Conservation (phyloP, 23 tunicate genomes). For the Corella eumyota region DNA sequence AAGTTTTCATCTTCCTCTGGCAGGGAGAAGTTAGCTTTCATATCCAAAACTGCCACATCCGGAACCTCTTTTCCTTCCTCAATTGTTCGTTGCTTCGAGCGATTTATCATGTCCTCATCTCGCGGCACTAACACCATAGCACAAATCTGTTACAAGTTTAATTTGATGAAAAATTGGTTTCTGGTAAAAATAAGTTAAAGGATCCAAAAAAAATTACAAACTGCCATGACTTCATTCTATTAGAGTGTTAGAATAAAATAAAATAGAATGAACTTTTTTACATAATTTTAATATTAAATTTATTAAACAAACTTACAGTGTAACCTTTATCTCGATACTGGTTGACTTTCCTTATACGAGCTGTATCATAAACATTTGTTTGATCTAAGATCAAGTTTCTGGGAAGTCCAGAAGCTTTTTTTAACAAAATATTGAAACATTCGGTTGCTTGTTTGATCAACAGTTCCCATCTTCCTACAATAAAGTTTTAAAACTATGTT, state of each 20-base stretch:
- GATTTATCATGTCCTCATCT: conserved; percentile 74
- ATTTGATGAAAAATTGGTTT: no score
- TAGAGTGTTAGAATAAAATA: no score
- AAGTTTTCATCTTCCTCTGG: conserved; percentile 59
- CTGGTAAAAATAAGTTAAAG: no score
- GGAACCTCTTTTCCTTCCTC: conserved; percentile 87
- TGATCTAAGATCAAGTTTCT: conserved; percentile 77
- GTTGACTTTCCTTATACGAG: conserved; percentile 63
- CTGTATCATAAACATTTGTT: conserved; percentile 83
- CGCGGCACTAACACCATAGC: conserved; percentile 88
- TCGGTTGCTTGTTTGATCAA: conserved; percentile 78
- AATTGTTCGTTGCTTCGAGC: conserved; percentile 60
- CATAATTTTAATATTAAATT: no score
- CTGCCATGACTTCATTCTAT: no score
- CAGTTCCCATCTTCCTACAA: conserved; percentile 76
- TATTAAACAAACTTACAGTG: conserved; percentile 50
- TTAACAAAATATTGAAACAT: conserved; percentile 63
- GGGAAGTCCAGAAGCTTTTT: conserved; percentile 59
- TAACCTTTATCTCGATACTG: conserved; percentile 83
- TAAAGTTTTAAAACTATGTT: background rate
- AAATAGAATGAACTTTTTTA: no score
- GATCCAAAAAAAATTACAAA: no score
- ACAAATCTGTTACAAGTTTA: conserved; percentile 23
- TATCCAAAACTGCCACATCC: conserved; percentile 69
- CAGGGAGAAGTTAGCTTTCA: conserved; percentile 89